Evolutionary conservation across 2,797 vertebrate species (phyloP), one percentile per base, ranked within the genome.

Genomic region (Enteromius fasciolatus): DNA sequence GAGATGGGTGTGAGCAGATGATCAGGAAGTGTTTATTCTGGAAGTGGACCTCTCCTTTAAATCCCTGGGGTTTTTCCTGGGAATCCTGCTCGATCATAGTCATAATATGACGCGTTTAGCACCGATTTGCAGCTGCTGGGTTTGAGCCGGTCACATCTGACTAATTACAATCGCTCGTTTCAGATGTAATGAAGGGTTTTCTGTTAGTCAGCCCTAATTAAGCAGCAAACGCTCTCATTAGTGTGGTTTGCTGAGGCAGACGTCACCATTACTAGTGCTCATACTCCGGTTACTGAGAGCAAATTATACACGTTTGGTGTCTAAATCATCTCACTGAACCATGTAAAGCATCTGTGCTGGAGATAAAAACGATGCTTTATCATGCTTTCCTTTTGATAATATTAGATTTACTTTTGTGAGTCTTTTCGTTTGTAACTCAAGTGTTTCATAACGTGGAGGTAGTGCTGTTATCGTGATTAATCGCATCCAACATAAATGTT

Each of bases 151-250:
- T 41, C 68, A 72, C 73, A 46, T 64, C 46, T 23, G 33, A 73
- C 31, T 87, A 84, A 88, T 87, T 84, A 84, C 50, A 61, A 73
- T 66, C 31, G n/a, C 61, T 12, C 33, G 63, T 44, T 79, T 76
- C 67, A 36, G 25, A 76, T 57, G 20, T 77, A 83, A 85, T 83
- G 75, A 83, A 39, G 67, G 81, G 36, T 77, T 66, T 78, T 70
- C 67, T 52, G 46, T 14, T 59, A 28, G 20, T 83, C 78, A 75
- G 81, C 36, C 0, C 3, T 76, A 83, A 75, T 85, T 81, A 84
- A 12, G 11, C 46, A 9, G 17, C 72, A 18, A 73, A 64, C 59
- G n/a, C 75, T 33, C 52, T 61, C 8, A 59, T 87, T 72, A 73
- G 17, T 11, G 31, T 5, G 41, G 8, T 64, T 39, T 31, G 41